phyloP scores from a whole-genome alignment of 2,888 invertebrate species.

The Silvanus unidentatus region DNA sequence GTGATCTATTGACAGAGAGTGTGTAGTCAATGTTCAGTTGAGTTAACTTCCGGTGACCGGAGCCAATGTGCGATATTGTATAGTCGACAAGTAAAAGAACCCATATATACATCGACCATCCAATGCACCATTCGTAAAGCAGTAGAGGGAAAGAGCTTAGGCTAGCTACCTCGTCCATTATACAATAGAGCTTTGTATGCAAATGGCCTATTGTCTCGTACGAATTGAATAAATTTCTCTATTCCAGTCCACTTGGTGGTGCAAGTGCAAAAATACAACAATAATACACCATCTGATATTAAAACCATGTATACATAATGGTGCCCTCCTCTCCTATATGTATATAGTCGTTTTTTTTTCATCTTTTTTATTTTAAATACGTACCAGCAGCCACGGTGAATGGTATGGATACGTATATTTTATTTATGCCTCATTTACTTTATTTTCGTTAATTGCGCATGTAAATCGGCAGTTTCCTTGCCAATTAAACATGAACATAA shows the following conservation, averaged over 20 bases:
- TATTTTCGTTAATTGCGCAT: conserved; percentile 2
- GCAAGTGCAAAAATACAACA: conserved; percentile 3
- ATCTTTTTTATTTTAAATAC: too few relatives aligned
- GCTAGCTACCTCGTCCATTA: conserved; percentile 1
- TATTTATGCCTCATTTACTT: conserved; percentile 2
- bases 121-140: too few relatives aligned
- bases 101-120: too few relatives aligned
- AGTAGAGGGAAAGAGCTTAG: not conserved
- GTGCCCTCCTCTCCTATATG: too few relatives aligned
- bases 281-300: conserved; percentile 1
- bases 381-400: too few relatives aligned
- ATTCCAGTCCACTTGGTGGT: not conserved
- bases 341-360: too few relatives aligned
- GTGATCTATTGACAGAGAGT: conserved; percentile 1
- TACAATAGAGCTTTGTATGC: conserved; percentile 2
- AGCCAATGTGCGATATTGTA: not conserved
- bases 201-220: conserved; percentile 2
- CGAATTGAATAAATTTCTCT: conserved; percentile 2
- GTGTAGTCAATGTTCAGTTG: not conserved
- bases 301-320: not conserved
- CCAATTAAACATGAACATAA: not conserved
- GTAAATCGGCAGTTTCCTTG: conserved; percentile 2
- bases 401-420: not conserved
- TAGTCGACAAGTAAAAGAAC: too few relatives aligned
- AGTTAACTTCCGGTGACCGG: not conserved